Percentiles rank a stretch among this genome's conserved stretches.
These are phyloP conservation scores for Procambarus virginalis DNA, from an alignment of 1,140 invertebrate genomes.

Conservation along the genomic window DNA sequence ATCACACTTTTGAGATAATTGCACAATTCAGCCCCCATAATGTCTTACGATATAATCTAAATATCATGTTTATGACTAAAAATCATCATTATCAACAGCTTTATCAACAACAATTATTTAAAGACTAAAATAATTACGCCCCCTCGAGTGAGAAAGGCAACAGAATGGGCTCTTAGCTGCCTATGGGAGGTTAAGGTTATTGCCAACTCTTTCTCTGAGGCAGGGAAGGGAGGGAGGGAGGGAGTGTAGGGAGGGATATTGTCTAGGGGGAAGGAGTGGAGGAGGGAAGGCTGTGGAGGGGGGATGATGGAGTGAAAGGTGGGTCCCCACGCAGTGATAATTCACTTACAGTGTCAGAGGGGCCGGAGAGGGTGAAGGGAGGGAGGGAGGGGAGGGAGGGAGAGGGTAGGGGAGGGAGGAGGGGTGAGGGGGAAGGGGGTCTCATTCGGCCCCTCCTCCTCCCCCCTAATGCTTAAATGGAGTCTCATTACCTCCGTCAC, in stretches of 20 bases:
- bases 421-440: neutral
- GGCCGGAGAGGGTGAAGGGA: neutral
- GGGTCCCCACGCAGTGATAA: too few species aligned
- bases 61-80: too few species aligned
- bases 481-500: conserved; percentile 32
- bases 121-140: too few species aligned
- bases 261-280: neutral
- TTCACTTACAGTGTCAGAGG: too few species aligned
- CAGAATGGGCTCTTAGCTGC: neutral
- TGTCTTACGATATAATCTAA: too few species aligned
- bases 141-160: neutral
- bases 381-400: neutral
- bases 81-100: too few species aligned
- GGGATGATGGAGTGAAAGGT: neutral
- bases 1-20: too few species aligned
- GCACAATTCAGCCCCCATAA: too few species aligned
- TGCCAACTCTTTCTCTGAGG: too few species aligned
- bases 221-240: neutral
- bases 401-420: neutral
- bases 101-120: too few species aligned
- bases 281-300: neutral
- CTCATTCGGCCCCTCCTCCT: neutral
- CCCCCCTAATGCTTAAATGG: conserved; percentile 26
- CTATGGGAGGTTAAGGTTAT: too few species aligned
- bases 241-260: neutral